Evolutionary conservation across 2,797 vertebrate species (phyloP).

Genomic region (Odontamblyopus lacepedii): DNA sequence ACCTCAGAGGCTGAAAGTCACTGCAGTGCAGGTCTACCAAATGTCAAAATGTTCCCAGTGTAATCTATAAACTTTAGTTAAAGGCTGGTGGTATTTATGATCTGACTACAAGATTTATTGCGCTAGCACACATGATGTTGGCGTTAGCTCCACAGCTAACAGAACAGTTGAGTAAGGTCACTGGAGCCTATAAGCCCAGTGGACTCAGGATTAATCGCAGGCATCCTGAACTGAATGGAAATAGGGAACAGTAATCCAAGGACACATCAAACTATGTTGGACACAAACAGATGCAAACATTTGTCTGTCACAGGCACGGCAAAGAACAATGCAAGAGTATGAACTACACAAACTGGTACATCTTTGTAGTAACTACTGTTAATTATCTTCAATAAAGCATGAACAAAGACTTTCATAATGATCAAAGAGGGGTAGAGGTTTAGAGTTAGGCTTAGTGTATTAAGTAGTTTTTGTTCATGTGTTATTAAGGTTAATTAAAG

Average conservation of each 20-base stretch:
- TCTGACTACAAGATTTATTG: background rate
- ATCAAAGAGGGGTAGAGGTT: too few relatives aligned
- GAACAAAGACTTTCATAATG: too few relatives aligned
- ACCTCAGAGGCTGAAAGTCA: conserved; percentile 1
- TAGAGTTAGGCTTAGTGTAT: too few relatives aligned
- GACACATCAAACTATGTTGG: conserved; percentile 44
- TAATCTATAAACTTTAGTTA: background rate
- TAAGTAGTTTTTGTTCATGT: too few relatives aligned
- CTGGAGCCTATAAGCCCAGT: conserved; percentile 11
- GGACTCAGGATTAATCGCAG: conserved; percentile 37
- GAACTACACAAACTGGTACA: background rate
- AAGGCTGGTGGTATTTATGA: conserved; percentile 1
- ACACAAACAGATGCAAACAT: conserved; percentile 33
- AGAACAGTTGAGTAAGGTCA: background rate
- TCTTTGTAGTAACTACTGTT: too few relatives aligned
- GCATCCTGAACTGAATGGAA: conserved; percentile 41
- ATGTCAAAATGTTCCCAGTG: conserved; percentile 10
- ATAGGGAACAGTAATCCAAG: conserved; percentile 51
- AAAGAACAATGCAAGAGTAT: conserved; percentile 29
- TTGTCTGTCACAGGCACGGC: conserved; percentile 24
- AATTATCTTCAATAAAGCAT: too few relatives aligned
- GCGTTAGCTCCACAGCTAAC: background rate
- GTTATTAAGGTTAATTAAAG: too few relatives aligned
- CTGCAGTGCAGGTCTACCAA: conserved; percentile 11
- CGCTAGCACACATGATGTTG: conserved; percentile 3